Conservation (phyloP, 2,888 invertebrate species). For the Trachelus iudaicus region DNA sequence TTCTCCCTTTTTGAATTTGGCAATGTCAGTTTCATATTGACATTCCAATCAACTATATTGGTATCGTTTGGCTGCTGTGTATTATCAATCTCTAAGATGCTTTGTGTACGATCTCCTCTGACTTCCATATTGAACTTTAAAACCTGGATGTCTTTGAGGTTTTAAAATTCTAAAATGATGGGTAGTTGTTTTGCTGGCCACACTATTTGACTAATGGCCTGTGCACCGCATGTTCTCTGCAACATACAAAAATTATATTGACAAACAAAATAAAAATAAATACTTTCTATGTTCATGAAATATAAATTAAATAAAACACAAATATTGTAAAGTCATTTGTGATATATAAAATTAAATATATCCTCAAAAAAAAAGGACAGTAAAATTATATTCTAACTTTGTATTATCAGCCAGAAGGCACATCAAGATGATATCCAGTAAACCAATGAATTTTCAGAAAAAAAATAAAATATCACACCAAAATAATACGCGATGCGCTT, state of each 20-base stretch:
- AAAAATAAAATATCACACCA: neutral
- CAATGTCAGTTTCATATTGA: slow-evolving; percentile 54
- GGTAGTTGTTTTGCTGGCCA: neutral
- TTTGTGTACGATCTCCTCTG: slow-evolving; percentile 33
- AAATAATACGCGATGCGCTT: neutral
- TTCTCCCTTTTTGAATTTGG: slow-evolving; percentile 43
- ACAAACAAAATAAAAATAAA: neutral
- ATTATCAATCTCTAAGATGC: slow-evolving; percentile 38
- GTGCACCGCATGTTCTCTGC: neutral
- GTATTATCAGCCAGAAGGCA: neutral
- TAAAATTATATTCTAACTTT: neutral
- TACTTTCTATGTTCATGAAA: neutral
- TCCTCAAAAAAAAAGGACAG: neutral
- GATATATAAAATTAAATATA: neutral
- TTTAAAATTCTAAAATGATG: neutral
- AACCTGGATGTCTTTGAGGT: neutral
- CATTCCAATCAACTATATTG: slow-evolving; percentile 53
- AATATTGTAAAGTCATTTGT: neutral
- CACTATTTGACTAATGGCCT: neutral
- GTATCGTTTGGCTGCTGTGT: slow-evolving; percentile 20
- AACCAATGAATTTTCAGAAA: neutral
- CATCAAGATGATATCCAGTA: neutral
- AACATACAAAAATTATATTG: neutral
- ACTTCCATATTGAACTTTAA: slow-evolving; percentile 34
- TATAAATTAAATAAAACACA: neutral